Percentiles rank a stretch among this genome's conserved stretches.
phyloP scores from a whole-genome alignment of 2,113 vertebrate species.

The Chlorodrepanis virens region DNA sequence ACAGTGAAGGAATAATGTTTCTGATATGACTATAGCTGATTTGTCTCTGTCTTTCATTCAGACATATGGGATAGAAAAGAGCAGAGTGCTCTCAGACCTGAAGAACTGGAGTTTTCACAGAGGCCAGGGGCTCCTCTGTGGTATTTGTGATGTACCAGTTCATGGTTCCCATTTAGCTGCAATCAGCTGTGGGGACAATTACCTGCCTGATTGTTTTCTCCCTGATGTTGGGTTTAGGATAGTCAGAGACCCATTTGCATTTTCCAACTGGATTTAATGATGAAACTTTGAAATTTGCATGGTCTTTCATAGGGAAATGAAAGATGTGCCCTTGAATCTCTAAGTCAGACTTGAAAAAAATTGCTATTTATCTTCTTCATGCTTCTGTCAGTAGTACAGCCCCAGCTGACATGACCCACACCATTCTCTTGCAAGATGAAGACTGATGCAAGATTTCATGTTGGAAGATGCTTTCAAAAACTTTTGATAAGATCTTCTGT shows the following conservation, averaged over 20 bases:
- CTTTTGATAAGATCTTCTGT: neutral
- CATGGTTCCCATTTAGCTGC: neutral
- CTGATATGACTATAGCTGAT: neutral
- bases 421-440: neutral
- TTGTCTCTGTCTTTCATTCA: neutral
- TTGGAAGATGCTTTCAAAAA: neutral
- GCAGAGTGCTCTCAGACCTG: neutral
- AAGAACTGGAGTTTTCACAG: neutral
- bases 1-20: neutral
- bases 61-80: neutral
- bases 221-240: neutral
- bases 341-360: neutral
- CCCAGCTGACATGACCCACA: neutral
- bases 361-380: neutral
- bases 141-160: neutral
- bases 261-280: neutral
- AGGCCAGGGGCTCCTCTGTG: neutral
- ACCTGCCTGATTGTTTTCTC: neutral
- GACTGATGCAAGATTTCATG: neutral
- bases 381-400: neutral
- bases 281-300: neutral
- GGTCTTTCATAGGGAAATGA: neutral
- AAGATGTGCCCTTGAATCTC: neutral
- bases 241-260: neutral
- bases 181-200: neutral